phyloP scores from a whole-genome alignment of 2,113 vertebrate species.

The Microtus pennsylvanicus region DNA sequence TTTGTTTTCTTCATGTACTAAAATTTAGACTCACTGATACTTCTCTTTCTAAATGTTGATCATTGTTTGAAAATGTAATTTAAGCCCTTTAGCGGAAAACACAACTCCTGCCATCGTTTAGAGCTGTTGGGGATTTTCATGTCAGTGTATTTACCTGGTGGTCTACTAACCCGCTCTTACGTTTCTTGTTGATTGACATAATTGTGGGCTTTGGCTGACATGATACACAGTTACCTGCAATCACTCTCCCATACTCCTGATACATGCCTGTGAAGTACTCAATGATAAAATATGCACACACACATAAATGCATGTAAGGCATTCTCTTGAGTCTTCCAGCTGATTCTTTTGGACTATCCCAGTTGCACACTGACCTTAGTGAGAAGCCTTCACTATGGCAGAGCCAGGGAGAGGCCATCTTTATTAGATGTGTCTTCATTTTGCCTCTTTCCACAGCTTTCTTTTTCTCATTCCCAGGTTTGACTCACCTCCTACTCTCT shows the following conservation, averaged over 20 bases:
- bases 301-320: background rate
- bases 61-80: background rate
- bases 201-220: background rate
- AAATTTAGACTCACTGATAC: background rate
- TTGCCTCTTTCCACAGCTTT: constrained; percentile 60
- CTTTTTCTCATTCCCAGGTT: constrained; percentile 89
- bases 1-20: background rate
- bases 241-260: background rate
- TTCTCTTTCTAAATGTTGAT: constrained; percentile 36
- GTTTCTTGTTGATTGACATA: background rate
- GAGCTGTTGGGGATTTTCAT: background rate
- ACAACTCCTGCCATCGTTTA: background rate
- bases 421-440: background rate
- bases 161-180: background rate
- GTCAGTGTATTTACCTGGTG: background rate
- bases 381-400: background rate
- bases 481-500: constrained; percentile 91
- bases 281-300: background rate
- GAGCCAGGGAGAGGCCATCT: background rate
- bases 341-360: background rate
- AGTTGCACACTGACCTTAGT: background rate
- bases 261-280: background rate
- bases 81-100: background rate
- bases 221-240: background rate
- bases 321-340: background rate